Percentiles rank a stretch among this genome's conserved stretches.
These are phyloP conservation scores for Albula glossodonta DNA, from an alignment of 2,113 vertebrate genomes.

Conservation along the genomic window DNA sequence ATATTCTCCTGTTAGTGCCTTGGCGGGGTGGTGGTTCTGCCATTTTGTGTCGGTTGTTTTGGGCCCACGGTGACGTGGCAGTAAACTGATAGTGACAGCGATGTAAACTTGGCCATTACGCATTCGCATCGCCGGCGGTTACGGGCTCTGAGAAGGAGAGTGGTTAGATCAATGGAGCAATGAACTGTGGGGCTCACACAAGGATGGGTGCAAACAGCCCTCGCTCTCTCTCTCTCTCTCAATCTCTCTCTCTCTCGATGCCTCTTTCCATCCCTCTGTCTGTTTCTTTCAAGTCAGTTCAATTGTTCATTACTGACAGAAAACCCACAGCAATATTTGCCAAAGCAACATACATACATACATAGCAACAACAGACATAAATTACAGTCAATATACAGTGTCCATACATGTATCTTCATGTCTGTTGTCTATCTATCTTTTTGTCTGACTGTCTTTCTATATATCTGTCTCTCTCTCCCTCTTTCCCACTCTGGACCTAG, in stretches of 20 bases:
- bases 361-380: too few species aligned
- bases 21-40: not conserved
- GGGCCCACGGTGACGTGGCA: not conserved
- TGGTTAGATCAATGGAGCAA: conserved; percentile 1
- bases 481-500: not conserved
- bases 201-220: not conserved
- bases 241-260: too few species aligned
- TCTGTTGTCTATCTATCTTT: too few species aligned
- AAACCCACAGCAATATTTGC: too few species aligned
- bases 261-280: too few species aligned
- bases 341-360: too few species aligned
- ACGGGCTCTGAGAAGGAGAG: not conserved
- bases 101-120: conserved; percentile 5
- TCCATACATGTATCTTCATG: too few species aligned
- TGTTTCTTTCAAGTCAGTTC: too few species aligned
- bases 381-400: too few species aligned
- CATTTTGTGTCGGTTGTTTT: not conserved
- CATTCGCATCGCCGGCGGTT: not conserved
- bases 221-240: too few species aligned
- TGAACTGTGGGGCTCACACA: not conserved
- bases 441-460: too few species aligned
- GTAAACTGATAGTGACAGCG: conserved; percentile 9
- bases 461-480: not conserved
- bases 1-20: not conserved
- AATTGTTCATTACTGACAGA: too few species aligned